These are phyloP conservation scores for Drosophila albomicans DNA, from an alignment of 1,140 invertebrate species.

Conservation along the genomic window DNA sequence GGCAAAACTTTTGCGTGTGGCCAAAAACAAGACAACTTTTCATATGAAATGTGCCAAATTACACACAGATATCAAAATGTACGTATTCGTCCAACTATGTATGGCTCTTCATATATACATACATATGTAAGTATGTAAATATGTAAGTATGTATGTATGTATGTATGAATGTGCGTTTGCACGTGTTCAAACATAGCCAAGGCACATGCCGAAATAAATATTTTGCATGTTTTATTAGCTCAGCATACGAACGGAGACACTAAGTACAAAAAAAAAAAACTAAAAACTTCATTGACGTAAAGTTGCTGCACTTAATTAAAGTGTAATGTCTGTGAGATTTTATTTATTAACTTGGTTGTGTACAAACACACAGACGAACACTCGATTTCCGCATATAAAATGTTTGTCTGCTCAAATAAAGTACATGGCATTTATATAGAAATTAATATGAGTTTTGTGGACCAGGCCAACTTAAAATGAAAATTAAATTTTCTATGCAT, in stretches of 20 bases:
- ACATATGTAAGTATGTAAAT: not conserved
- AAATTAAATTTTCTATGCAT: too few species aligned
- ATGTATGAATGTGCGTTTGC: not conserved
- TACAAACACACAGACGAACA: too few species aligned
- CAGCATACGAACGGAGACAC: constrained; percentile 9
- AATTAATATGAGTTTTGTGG: too few species aligned
- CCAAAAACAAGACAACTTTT: constrained; percentile 52
- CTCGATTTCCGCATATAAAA: too few species aligned
- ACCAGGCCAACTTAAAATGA: too few species aligned
- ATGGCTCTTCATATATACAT: not conserved
- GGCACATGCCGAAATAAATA: constrained; percentile 68
- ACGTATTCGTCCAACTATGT: not conserved
- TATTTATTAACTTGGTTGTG: not conserved
- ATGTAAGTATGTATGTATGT: too few species aligned
- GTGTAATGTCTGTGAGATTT: constrained; percentile 53
- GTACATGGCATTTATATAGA: too few species aligned
- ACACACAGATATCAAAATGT: constrained; percentile 40
- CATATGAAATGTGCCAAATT: constrained; percentile 70
- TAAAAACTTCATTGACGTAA: constrained; percentile 56
- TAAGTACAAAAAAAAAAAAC: not conserved
- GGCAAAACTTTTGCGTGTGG: constrained; percentile 47
- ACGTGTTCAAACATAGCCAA: constrained; percentile 29
- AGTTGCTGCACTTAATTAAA: constrained; percentile 67
- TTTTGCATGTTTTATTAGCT: constrained; percentile 72
- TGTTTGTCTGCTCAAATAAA: too few species aligned